Base-by-base conservation (phyloP, 2,797 vertebrate genomes). In the Craterocephalus amniculus region DNA sequence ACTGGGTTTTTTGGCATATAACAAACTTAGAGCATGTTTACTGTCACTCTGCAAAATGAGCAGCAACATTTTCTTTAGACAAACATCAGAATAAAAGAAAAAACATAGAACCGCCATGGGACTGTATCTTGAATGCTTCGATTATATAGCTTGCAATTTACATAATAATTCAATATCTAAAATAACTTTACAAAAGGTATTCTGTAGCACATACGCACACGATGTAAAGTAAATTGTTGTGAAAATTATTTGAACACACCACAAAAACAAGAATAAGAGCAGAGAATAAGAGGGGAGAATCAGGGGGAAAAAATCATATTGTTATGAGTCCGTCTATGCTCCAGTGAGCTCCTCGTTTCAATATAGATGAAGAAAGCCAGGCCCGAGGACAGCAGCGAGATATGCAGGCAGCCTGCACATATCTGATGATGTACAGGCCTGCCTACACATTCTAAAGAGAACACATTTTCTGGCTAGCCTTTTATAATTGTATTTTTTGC, bases 361-460 rank as follows among this genome's bases (percentile, higher is more conserved):
- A 90, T 90, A 90, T 87, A 92, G 87, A 89, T 89, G 88, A 90
- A 92, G 81, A 82, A 89, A 85, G 85, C 84, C 80, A 81, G 84
- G 91, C 92, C 93, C 57, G 85, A 85, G 91, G 92, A 92, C 82
- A 89, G 73, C 81, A 79, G 86, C 76, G 81, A 89, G 91, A 91
- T 91, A 89, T 87, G 83, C 83, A 89, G 73, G 81, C 93, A 90
- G 85, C 88, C 83, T 74, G 84, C 92, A 93, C 83, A 88, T 93
- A 92, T 93, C 91, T 91, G 89, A 87, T 93, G 90, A 94, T 93
- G 89, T 91, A 92, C 90, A 92, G 89, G 89, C 85, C 90, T 91
- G 89, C 88, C 90, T 93, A 82, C 79, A 87, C 88, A 92, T 93
- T 90, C 87, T 88, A 93, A 92, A 91, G 89, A 91, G 93, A 93